Evolutionary conservation across 2,797 vertebrate genomes (phyloP), one percentile per base, ranked within the genome.

Genomic region (Zenarchopterus dispar): DNA sequence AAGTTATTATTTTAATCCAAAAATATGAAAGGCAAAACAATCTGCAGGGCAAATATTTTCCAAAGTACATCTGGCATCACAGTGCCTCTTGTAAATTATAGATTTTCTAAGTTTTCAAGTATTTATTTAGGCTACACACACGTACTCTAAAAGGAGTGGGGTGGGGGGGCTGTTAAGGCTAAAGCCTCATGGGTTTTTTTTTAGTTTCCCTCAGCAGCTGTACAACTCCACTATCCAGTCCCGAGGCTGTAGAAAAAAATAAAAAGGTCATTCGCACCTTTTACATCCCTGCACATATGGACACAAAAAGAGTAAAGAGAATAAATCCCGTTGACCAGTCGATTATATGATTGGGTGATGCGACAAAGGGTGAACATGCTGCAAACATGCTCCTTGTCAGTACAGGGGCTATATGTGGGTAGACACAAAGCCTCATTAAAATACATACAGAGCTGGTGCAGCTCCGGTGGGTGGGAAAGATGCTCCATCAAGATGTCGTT

Each of bases 401-500:
- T 73, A 73, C 75, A 78, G 81, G 78, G 80, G 79, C 87, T 85
- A 78, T 90, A 90, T 90, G 90, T 89, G 88, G 85, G 87, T 81
- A 91, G 89, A 91, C 91, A 93, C 91, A 94, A 93, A 92, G 92
- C 81, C 91, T 93, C 90, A 94, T 94, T 93, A 93, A 92, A 93
- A 93, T 91, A 92, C 90, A 88, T 89, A 91, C 88, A 90, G 89
- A 92, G 85, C 74, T n/a, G 47, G 81, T 78, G 81, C 89, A 85
- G 89, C 92, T 91, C 82, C 78, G 72, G 91, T 93, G 92, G 92
- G 93, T 92, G 91, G 92, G 91, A 94, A 89, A 88, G 92, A 94
- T 92, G 89, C 90, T 92, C 92, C 92, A 94, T 94, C 93, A 94
- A 94, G 92, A 93, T 93, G 93, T 93, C 91, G 90, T 93, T 92